Base-by-base conservation (phyloP, 2,888 invertebrate species). In the Charanyca ferruginea region DNA sequence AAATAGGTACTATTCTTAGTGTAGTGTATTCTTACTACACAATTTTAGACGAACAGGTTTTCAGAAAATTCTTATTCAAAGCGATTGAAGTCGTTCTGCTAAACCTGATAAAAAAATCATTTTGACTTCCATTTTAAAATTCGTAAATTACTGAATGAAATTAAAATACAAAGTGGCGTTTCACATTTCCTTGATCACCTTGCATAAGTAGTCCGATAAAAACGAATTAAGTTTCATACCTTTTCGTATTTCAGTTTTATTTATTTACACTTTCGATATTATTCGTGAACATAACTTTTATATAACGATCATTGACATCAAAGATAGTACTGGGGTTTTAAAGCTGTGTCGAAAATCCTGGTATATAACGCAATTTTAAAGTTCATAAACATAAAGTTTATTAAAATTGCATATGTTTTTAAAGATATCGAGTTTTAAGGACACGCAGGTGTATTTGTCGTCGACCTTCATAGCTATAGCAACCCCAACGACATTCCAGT, bases 401-500 rank as follows among this genome's bases (percentile, higher is more conserved):
- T 63, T 66, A 67, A 77, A 66, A 77, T 70, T 70, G 59, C 77
- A 67, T 16, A 13, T 53, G 57, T 70, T 66, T 75, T 70, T 70
- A 73, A 78, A 75, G 72, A 73, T 58, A 70, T 62, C 55, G 58
- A 62, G 65, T 71, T 54, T n/a, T 55, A 53, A 48, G 73, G 58
- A 51, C 59, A 52, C 45, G 68, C 72, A 79, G 70, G 77, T 77
- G 74, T 71, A 69, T 54, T 64, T 69, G 82, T 74, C 20, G 80
- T 55, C 73, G 83, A 63, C 86, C 86, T 87, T 81, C 78, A 16
- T 4, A 38, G 13, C 16, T 16, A 63, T 59, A 77, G 64, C 73
- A 79, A 80, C 87, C 88, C 80, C 75, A 79, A 79, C 86, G 23
- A 66, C 88, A 87, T 87, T 87, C 87, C 79, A 66, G 55, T 28